phyloP scores from a whole-genome alignment of 2,113 vertebrate genomes.

The Etheostoma cragini region DNA sequence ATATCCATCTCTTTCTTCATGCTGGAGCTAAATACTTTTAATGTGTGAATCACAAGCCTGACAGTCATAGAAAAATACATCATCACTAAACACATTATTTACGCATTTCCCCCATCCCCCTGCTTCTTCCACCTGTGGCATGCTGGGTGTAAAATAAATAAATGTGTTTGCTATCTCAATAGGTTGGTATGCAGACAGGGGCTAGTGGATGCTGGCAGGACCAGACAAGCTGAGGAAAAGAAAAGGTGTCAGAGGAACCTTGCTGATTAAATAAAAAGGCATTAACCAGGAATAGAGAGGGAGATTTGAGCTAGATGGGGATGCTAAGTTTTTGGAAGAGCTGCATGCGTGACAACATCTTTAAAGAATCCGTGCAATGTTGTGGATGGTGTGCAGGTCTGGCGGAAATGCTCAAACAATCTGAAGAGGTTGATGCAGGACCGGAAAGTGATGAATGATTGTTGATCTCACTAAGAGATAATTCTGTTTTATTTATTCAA shows the following conservation, averaged over 20 bases:
- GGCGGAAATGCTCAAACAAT: constrained; percentile 37
- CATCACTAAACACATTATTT: constrained; percentile 45
- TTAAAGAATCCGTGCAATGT: constrained; percentile 30
- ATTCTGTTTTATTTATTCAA: constrained; percentile 51
- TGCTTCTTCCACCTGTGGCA: constrained; percentile 64
- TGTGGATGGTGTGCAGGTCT: constrained; percentile 32
- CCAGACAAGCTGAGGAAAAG: constrained; percentile 73
- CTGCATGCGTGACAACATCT: constrained; percentile 52
- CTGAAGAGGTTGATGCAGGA: constrained; percentile 31
- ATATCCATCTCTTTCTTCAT: constrained; percentile 23
- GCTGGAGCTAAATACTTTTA: constrained; percentile 31
- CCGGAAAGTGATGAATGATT: constrained; percentile 54
- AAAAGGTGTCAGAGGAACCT: constrained; percentile 66
- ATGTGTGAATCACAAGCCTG: constrained; percentile 34
- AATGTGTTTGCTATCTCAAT: constrained; percentile 72
- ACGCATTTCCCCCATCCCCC: constrained; percentile 50
- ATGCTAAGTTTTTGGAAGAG: constrained; percentile 19
- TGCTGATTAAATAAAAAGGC: constrained; percentile 58
- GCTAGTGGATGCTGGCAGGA: constrained; percentile 67
- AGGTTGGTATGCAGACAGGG: constrained; percentile 74
- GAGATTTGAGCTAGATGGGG: constrained; percentile 53
- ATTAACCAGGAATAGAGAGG: constrained; percentile 49
- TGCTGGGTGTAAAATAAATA: constrained; percentile 70
- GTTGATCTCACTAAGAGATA: constrained; percentile 42
- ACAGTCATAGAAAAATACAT: constrained; percentile 48